Percentiles rank a stretch among this genome's conserved stretches.
Evolutionary conservation across 2,888 invertebrate species (phyloP).

Genomic region (Pterobdella sp.): DNA sequence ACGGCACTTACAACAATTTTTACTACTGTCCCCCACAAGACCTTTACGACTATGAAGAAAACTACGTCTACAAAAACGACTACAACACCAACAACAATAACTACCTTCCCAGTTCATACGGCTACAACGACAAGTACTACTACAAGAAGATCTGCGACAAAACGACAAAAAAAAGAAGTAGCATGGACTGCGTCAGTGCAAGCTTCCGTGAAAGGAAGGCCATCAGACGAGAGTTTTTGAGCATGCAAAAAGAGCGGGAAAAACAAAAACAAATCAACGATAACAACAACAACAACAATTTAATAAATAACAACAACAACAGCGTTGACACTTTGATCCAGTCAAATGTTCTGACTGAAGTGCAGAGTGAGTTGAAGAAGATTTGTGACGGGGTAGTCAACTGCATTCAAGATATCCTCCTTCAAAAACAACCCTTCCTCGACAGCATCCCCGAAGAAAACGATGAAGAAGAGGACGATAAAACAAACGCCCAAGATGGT

Average conservation of each 20-base stretch:
- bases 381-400: slow-evolving; percentile 17
- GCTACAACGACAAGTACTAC: not conserved
- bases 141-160: not conserved
- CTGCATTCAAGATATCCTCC: slow-evolving; percentile 19
- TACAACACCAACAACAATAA: not conserved
- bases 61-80: not conserved
- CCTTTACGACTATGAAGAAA: not conserved
- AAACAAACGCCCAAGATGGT: too few relatives aligned
- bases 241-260: slow-evolving; percentile 23
- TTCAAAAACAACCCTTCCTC: slow-evolving; percentile 17
- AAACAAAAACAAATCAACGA: not conserved
- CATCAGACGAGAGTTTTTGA: slow-evolving; percentile 22
- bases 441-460: slow-evolving; percentile 26
- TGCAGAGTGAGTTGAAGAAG: slow-evolving; percentile 23
- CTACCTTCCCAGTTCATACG: not conserved
- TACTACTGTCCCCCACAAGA: not conserved
- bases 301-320: slow-evolving; percentile 2
- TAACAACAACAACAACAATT: slow-evolving; percentile 10
- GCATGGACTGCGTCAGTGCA: not conserved
- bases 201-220: slow-evolving; percentile 23
- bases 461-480: slow-evolving; percentile 12
- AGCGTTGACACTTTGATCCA: not conserved
- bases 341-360: slow-evolving; percentile 10
- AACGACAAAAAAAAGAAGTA: not conserved
- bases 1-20: not conserved